These are phyloP conservation scores for Acanthurus tractus DNA, from an alignment of 2,797 vertebrate genomes.

Conservation along the genomic window DNA sequence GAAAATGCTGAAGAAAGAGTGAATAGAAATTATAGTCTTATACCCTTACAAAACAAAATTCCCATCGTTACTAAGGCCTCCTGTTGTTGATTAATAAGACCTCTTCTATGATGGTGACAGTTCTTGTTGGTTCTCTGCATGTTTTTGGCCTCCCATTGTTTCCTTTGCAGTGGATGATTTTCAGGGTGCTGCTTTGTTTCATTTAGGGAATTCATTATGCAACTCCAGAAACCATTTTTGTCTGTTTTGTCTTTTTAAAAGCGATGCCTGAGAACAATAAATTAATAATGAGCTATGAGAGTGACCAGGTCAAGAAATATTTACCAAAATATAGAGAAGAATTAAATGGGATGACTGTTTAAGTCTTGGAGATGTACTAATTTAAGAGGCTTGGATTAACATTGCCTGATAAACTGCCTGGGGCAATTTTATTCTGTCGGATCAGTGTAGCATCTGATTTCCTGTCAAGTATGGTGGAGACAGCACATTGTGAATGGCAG, in stretches of 20 bases:
- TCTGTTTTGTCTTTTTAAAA: conserved; percentile 14
- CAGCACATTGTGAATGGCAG: conserved; percentile 2
- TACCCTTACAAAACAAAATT: conserved; percentile 68
- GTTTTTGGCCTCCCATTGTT: conserved; percentile 11
- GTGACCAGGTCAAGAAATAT: conserved; percentile 9
- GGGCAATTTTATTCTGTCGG: background rate
- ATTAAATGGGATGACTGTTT: conserved; percentile 12
- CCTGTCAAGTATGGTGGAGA: background rate
- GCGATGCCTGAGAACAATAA: conserved; percentile 4
- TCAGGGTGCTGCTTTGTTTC: conserved; percentile 45
- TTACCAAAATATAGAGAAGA: conserved; percentile 19
- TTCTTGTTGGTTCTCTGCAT: conserved; percentile 8
- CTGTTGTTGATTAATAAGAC: conserved; percentile 62
- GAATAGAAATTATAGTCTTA: conserved; percentile 71
- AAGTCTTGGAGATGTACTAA: conserved; percentile 19
- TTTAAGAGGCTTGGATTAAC: conserved; percentile 17
- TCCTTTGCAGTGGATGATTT: conserved; percentile 43
- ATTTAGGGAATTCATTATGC: conserved; percentile 39
- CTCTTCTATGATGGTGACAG: conserved; percentile 31
- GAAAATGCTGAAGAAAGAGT: conserved; percentile 76
- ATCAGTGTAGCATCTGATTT: background rate
- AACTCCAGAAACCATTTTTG: conserved; percentile 17
- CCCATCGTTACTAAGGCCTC: conserved; percentile 49
- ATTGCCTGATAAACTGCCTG: background rate
- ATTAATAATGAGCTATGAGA: conserved; percentile 25